phyloP scores from a whole-genome alignment of 2,113 vertebrate genomes.

The Pluvianellus socialis region DNA sequence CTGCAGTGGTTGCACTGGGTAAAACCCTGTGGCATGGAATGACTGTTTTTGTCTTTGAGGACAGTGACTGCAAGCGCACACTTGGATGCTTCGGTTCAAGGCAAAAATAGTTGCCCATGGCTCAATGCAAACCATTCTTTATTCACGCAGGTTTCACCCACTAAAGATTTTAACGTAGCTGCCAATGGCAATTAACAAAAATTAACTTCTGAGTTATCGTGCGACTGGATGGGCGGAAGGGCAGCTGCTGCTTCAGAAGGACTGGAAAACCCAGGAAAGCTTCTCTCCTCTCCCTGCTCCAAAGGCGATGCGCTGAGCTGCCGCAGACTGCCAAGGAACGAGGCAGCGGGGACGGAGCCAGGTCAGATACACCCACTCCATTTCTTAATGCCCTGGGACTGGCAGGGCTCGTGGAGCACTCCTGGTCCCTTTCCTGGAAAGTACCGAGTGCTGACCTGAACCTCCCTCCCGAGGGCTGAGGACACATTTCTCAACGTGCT shows the following conservation, averaged over 20 bases:
- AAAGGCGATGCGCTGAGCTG: background rate
- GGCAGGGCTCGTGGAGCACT: background rate
- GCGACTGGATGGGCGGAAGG: background rate
- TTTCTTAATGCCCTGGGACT: background rate
- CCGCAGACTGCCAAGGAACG: background rate
- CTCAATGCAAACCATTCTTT: background rate
- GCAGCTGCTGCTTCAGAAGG: background rate
- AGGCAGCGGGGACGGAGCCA: background rate
- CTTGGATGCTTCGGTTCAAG: background rate
- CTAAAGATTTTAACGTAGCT: background rate
- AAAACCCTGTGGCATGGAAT: background rate
- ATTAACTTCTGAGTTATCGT: background rate
- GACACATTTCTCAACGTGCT: background rate
- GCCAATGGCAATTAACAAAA: background rate
- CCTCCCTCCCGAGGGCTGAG: background rate
- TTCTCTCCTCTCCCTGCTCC: background rate
- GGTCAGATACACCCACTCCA: background rate
- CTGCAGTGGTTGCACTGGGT: background rate
- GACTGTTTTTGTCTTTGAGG: background rate
- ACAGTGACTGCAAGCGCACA: background rate
- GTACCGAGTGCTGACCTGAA: fast-evolving
- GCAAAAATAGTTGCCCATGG: background rate
- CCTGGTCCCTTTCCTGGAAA: background rate
- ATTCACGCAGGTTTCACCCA: background rate
- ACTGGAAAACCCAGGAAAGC: background rate